Evolutionary conservation across 92 coral and sea anemone species (phyloP), one percentile per base, ranked within the genome.

Genomic region (Zoanthus solanderi): DNA sequence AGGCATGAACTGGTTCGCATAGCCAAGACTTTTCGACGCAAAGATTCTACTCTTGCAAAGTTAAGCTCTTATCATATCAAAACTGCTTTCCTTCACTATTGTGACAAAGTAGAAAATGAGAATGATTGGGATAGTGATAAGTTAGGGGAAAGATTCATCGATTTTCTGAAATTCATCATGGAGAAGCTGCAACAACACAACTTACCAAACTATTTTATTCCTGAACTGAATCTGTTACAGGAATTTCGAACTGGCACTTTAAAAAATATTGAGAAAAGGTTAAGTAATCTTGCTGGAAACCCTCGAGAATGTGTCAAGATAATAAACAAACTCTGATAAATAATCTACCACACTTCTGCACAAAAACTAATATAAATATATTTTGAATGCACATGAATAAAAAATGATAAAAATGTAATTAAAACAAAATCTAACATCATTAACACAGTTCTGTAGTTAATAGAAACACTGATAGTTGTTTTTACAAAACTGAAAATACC

Each of bases 241-340:
- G 94, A 79, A 53, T 47, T 91, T 74, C 45, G 72, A 46, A 76
- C 34, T 61, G 53, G 69, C 23, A 77, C 83, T 56, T 84, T 91
- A 68, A 85, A 47, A 11, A 91, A 91, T 75, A 91, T 91, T 3
- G 94, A 83, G 15, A 84, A 87, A 37, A 88, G 94, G n/a, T 37
- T 91, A 47, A 84, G 60, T 65, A 91, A 79, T 47, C 68, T 91
- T 16, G 83, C 79, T 6, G 69, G 76, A 12, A 88, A 47, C 30
- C 18, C 75, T 47, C 85, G 29, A 17, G 85, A 81, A 58, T 81
- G 85, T 18, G 65, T 30, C 5, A 69, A 32, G 37, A 67, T 65
- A 44, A 58, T 81, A 0, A 81, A 81, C 14, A 68, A 9, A 18
- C 10, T 18, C 34, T 72, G 60, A 79, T 15, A n/a, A 23, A 45